These are phyloP conservation scores for Brachirus orientalis DNA, from an alignment of 2,113 vertebrate genomes.

Conservation along the genomic window DNA sequence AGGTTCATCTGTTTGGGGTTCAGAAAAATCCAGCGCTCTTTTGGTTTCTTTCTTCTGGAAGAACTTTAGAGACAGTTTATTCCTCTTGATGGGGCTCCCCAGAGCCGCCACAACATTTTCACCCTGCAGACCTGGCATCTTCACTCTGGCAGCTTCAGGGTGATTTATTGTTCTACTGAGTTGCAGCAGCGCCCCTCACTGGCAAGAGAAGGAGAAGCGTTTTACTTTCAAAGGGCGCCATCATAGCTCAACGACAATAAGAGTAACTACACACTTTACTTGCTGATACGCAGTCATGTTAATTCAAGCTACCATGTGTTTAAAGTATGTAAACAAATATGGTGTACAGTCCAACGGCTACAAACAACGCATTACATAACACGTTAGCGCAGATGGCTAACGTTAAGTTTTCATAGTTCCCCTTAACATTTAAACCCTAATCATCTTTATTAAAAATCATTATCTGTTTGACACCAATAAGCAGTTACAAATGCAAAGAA, in stretches of 20 bases:
- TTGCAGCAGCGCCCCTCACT: conserved; percentile 58
- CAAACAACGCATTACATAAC: conserved; percentile 36
- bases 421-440: neutral
- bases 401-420: conserved; percentile 4
- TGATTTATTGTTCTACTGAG: neutral
- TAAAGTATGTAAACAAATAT: accelerated
- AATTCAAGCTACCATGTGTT: accelerated
- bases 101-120: conserved; percentile 80
- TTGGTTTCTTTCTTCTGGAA: conserved; percentile 97
- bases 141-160: conserved; percentile 20
- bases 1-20: conserved; percentile 85
- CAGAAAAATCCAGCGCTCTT: conserved; percentile 91
- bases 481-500: accelerated
- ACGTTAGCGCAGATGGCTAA: conserved; percentile 36
- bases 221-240: conserved; percentile 43
- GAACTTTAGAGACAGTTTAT: conserved; percentile 91
- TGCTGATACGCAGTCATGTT: neutral
- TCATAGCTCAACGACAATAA: conserved; percentile 31
- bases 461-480: accelerated
- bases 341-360: neutral
- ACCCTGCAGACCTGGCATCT: conserved; percentile 91
- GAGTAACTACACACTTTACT: conserved; percentile 37
- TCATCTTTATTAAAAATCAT: neutral
- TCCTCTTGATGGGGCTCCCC: conserved; percentile 89
- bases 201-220: conserved; percentile 22